phyloP scores from a whole-genome alignment of 2,113 vertebrate species.

The Cichladusa arquata region DNA sequence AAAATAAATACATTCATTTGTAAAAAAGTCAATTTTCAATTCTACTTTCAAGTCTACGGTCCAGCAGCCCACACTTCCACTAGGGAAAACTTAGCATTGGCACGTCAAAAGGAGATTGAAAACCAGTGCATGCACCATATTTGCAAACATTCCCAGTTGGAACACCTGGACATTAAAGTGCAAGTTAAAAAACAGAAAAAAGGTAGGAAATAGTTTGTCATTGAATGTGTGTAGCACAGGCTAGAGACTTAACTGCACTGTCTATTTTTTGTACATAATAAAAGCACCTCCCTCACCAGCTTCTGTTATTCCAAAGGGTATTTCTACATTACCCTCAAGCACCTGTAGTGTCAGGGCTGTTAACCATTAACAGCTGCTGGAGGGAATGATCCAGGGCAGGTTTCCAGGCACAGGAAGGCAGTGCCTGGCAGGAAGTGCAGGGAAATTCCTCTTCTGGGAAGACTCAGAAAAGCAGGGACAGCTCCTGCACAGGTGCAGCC shows the following conservation, averaged over 20 bases:
- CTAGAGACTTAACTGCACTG: not conserved
- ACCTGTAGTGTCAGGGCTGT: not conserved
- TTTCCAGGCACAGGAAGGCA: not conserved
- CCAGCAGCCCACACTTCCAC: not conserved
- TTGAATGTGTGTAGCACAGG: not conserved
- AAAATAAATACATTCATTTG: not conserved
- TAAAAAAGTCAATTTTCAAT: not conserved
- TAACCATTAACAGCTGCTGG: not conserved
- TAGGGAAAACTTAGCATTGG: not conserved
- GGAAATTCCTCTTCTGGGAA: not conserved
- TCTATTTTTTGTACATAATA: rapidly evolving
- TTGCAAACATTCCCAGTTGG: not conserved
- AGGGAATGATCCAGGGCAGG: not conserved
- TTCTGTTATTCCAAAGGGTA: not conserved
- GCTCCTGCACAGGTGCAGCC: not conserved
- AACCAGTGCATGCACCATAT: not conserved
- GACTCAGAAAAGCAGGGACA: not conserved
- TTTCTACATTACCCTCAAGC: not conserved
- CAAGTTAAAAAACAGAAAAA: not conserved
- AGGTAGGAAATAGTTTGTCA: not conserved
- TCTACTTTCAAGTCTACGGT: not conserved
- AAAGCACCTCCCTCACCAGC: not conserved
- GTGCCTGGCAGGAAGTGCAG: not conserved
- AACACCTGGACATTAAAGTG: not conserved
- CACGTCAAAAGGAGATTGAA: not conserved